A percentile compares a stretch with the other conserved stretches of the same genome.
These are phyloP conservation scores for Drosophila seguyi DNA, from an alignment of 1,140 invertebrate species.

Conservation along the genomic window DNA sequence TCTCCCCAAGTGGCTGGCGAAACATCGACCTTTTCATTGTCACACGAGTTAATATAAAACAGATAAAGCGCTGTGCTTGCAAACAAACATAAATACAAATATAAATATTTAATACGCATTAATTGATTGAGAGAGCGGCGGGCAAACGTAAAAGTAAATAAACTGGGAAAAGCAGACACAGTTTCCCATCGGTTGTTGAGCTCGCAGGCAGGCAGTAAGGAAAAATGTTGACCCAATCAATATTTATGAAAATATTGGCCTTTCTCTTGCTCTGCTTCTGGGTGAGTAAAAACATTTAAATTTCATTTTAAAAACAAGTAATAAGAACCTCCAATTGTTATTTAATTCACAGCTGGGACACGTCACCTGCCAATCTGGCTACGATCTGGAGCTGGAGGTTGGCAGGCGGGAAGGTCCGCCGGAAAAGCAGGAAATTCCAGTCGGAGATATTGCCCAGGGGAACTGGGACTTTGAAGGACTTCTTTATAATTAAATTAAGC, in stretches of 20 bases:
- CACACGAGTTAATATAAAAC: slow-evolving; percentile 9
- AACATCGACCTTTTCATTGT: slow-evolving; percentile 6
- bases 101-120: slow-evolving; percentile 37
- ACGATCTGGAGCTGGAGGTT: slow-evolving; percentile 1
- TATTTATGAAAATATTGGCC: slow-evolving; percentile 31
- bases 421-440: slow-evolving; percentile 55
- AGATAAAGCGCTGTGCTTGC: slow-evolving; percentile 22
- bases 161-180: slow-evolving; percentile 7
- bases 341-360: slow-evolving; percentile 44
- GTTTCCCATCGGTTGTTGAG: slow-evolving; percentile 15
- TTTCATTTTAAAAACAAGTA: slow-evolving; percentile 14
- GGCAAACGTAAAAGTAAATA: slow-evolving; percentile 3
- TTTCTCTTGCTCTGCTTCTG: slow-evolving; percentile 28
- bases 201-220: slow-evolving; percentile 14
- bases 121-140: slow-evolving; percentile 44
- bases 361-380: slow-evolving; percentile 37
- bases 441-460: slow-evolving; percentile 59
- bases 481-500: neutral
- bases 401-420: slow-evolving; percentile 16
- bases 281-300: slow-evolving; percentile 22
- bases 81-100: slow-evolving; percentile 21
- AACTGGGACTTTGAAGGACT: slow-evolving; percentile 1
- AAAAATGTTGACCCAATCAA: slow-evolving; percentile 38
- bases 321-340: neutral
- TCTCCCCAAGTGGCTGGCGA: neutral